Evolutionary conservation across 1,140 invertebrate genomes (phyloP), one percentile per base, ranked within the genome.

Genomic region (Olivierus martensii): DNA sequence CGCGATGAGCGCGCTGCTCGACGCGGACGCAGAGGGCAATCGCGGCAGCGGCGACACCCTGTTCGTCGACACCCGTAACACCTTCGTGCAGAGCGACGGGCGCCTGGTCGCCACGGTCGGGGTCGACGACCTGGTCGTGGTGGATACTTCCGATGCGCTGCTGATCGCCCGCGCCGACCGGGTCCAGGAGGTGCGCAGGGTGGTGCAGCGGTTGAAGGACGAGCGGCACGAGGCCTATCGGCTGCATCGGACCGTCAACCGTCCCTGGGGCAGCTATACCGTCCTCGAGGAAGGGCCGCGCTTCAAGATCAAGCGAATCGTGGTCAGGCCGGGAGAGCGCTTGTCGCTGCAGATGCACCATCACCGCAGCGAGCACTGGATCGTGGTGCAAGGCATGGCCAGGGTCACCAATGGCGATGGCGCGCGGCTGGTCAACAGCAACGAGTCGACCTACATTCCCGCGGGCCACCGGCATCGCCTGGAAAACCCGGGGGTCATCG

Each of bases 221-320:
- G n/a, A n/a, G n/a, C n/a, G n/a, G n/a, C n/a, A n/a, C n/a, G n/a
- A n/a, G n/a, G n/a, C n/a, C n/a, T n/a, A n/a, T n/a, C n/a, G n/a
- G n/a, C n/a, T n/a, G n/a, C n/a, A n/a, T n/a, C n/a, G n/a, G n/a
- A n/a, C n/a, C n/a, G n/a, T n/a, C n/a, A n/a, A n/a, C n/a, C n/a
- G n/a, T n/a, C n/a, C n/a, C n/a, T n/a, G n/a, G n/a, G n/a, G n/a
- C n/a, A n/a, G 36, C 36, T 38, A 9, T 14, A 38, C 14, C 36
- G 36, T 38, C 36, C 36, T 34, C 21, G 22, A 18, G 7, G 22
- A 10, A 9, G 22, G 17, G 9, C 11, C 11, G 46, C 17, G 46
- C 19, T 48, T 22, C 21, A 9, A 18, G 46, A 19, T 34, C 46
- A 48, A 18, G 46, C 46, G 46, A n/a, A 48, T 48, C 21, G 46